Percentiles rank a stretch among this genome's conserved stretches.
Conservation (phyloP, 2,888 invertebrate species). For the Lepeophtheirus nordmannii region DNA sequence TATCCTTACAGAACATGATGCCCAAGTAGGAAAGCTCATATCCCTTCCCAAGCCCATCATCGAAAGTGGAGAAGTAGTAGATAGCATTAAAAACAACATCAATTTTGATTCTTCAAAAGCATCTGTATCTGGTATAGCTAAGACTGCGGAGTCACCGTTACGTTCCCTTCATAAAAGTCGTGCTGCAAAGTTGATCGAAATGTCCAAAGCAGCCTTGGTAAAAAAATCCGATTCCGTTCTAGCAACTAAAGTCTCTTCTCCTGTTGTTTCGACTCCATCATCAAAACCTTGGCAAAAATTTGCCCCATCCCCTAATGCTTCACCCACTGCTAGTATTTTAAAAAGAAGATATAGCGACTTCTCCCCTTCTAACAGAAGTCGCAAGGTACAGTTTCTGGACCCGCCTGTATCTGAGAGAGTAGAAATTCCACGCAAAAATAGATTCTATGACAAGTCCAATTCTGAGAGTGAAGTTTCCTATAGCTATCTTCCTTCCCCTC, state of each 20-base stretch:
- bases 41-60: slow-evolving; percentile 3
- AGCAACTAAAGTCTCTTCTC: not conserved
- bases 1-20: not conserved
- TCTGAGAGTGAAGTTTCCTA: not conserved
- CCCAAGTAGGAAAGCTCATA: not conserved
- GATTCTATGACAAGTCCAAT: not conserved
- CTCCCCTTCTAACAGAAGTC: slow-evolving; percentile 25
- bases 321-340: slow-evolving; percentile 17
- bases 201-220: slow-evolving; percentile 11
- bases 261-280: not conserved
- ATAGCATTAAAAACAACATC: not conserved
- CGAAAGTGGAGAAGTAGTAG: not conserved
- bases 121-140: too few species aligned
- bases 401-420: slow-evolving; percentile 29
- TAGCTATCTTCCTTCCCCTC: slow-evolving; percentile 7
- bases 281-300: slow-evolving; percentile 21
- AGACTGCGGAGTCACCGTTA: too few species aligned
- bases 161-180: not conserved
- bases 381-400: slow-evolving; percentile 28
- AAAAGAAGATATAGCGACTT: not conserved
- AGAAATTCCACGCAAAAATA: slow-evolving; percentile 26
- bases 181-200: slow-evolving; percentile 11
- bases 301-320: slow-evolving; percentile 21
- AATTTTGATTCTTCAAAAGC: not conserved
- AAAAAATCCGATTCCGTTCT: not conserved